phyloP scores from a whole-genome alignment of 2,113 vertebrate genomes.

The Coptodon rendalli region DNA sequence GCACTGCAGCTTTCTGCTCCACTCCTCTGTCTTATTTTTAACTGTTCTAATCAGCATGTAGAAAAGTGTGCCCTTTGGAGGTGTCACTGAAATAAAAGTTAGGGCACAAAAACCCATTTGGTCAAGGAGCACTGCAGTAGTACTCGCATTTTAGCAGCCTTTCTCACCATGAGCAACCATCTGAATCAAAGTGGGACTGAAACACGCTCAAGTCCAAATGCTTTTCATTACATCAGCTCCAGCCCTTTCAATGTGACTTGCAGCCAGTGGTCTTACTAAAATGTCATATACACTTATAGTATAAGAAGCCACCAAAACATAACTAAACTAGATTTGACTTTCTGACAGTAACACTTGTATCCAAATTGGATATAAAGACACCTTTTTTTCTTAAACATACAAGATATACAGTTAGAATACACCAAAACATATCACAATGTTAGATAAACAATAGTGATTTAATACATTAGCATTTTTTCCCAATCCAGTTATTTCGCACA shows the following conservation, averaged over 20 bases:
- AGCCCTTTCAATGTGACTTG: background rate
- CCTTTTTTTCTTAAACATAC: background rate
- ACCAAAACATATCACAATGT: background rate
- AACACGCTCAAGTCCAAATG: background rate
- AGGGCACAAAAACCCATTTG: background rate
- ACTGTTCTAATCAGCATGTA: background rate
- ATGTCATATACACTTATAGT: background rate
- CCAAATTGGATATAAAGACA: background rate
- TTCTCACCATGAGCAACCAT: background rate
- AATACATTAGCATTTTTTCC: background rate
- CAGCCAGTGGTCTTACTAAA: background rate
- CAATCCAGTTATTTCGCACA: background rate
- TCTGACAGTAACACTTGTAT: background rate
- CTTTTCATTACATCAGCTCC: background rate
- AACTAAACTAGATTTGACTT: background rate
- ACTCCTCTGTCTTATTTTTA: constrained; percentile 26
- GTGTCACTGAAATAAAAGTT: background rate
- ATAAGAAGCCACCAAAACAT: background rate
- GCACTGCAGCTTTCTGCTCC: background rate
- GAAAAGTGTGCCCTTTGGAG: constrained; percentile 16
- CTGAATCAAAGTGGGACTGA: background rate
- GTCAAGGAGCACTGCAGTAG: background rate
- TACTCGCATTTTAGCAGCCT: background rate
- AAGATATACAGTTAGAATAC: background rate
- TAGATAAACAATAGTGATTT: background rate